A percentile compares a stretch with the other conserved stretches of the same genome.
These are phyloP conservation scores for Thera obeliscata DNA, from an alignment of 2,888 invertebrate genomes.

Conservation along the genomic window DNA sequence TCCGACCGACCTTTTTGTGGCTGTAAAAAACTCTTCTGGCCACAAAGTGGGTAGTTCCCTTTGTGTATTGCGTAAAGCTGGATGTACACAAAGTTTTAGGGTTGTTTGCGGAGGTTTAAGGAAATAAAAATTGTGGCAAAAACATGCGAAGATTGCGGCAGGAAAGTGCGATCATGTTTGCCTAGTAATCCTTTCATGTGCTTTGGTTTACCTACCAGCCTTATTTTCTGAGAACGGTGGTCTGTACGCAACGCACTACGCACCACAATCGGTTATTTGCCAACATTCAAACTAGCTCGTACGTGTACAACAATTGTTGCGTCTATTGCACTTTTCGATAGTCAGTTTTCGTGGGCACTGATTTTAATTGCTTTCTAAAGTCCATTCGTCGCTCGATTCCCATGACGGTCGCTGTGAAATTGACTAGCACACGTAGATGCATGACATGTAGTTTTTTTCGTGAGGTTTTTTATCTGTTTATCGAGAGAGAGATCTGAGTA, in stretches of 20 bases:
- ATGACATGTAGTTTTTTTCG: conserved; percentile 83
- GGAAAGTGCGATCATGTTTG: conserved; percentile 14
- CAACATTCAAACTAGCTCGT: conserved; percentile 51
- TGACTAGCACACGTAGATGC: conserved; percentile 83
- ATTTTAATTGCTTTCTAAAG: conserved; percentile 83
- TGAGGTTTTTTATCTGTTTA: conserved; percentile 70
- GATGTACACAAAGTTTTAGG: conserved; percentile 57
- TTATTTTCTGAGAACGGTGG: conserved; percentile 12
- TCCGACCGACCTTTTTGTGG: conserved; percentile 73
- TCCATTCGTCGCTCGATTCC: conserved; percentile 80
- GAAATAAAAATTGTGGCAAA: conserved; percentile 51
- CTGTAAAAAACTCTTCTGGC: conserved; percentile 68
- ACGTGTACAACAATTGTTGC: conserved; percentile 64
- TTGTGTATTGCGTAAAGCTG: conserved; percentile 58
- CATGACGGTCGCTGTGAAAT: conserved; percentile 82
- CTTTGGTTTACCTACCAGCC: conserved; percentile 1
- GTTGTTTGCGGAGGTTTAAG: conserved; percentile 54
- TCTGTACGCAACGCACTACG: neutral
- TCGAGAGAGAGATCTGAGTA: conserved; percentile 77
- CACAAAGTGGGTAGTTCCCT: conserved; percentile 52
- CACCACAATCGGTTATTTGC: conserved; percentile 23
- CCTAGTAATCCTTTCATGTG: neutral
- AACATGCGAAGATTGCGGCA: conserved; percentile 41
- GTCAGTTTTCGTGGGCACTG: conserved; percentile 66
- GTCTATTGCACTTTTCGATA: conserved; percentile 71